Percentiles rank a stretch among this genome's conserved stretches.
phyloP scores from a whole-genome alignment of 92 coral and sea anemone species.

The Palythoa grandiflora region DNA sequence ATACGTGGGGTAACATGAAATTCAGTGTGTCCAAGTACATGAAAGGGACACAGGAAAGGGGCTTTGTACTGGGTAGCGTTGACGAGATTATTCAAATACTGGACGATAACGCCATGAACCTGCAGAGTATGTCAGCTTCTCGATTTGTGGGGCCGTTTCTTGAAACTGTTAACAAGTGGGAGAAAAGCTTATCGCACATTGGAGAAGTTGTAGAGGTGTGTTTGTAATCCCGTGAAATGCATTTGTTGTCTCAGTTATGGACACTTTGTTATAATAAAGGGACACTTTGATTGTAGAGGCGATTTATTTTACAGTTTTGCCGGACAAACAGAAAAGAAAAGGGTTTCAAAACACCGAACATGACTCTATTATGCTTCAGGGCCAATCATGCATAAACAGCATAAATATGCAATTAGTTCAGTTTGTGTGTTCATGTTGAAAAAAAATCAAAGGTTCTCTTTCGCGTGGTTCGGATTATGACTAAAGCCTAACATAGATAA shows the following conservation, averaged over 20 bases:
- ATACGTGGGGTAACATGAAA: slow-evolving; percentile 96
- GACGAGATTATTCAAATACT: slow-evolving; percentile 97
- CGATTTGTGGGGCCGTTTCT: slow-evolving; percentile 99
- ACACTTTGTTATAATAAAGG: too few species aligned
- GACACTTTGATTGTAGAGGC: too few species aligned
- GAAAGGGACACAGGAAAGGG: slow-evolving; percentile 99
- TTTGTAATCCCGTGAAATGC: neutral
- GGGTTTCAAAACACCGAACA: too few species aligned
- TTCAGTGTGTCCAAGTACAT: slow-evolving; percentile 96
- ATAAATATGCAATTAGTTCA: too few species aligned
- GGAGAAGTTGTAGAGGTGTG: slow-evolving; percentile 99
- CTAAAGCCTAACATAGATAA: too few species aligned
- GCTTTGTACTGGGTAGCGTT: slow-evolving; percentile 91
- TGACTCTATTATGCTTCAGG: too few species aligned
- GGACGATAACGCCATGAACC: slow-evolving; percentile 97
- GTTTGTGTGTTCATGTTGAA: too few species aligned
- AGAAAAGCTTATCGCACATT: slow-evolving; percentile 97
- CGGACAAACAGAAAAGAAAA: too few species aligned
- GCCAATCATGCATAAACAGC: too few species aligned
- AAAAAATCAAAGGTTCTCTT: too few species aligned
- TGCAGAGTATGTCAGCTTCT: slow-evolving; percentile 99
- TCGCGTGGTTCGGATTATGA: too few species aligned
- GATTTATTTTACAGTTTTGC: too few species aligned
- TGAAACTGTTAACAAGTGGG: slow-evolving; percentile 99
- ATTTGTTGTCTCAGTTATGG: neutral